Base-by-base conservation (phyloP, 2,113 vertebrate genomes). In the Cinclus cinclus region DNA sequence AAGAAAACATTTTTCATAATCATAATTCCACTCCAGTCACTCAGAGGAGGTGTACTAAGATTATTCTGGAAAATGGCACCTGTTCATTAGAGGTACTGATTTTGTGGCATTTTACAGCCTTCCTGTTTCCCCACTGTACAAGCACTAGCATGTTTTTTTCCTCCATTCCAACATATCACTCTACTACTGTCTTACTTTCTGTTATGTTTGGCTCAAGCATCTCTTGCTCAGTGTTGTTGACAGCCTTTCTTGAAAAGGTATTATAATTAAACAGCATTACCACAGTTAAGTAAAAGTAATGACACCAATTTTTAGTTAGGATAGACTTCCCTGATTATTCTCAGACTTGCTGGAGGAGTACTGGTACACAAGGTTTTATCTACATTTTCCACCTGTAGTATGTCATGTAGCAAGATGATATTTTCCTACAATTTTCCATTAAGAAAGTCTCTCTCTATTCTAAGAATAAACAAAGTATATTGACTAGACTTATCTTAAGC, bases 151-250 rank as follows among this genome's bases (percentile, higher is more conserved):
- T 1, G 5, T 11, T 69, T 89, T 73, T 16, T 2, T 7, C 13
- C 10, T 35, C 15, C 16, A 9, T 78, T 70, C 42, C 22, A 35
- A 35, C 1, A 0, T 42, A 25, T 46, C 1, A 1, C 9, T 60
- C 37, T 55, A 11, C 37, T 55, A 11, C 19, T 70, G 8, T 25
- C 33, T 15, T 42, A 23, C 30, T 42, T 53, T 78, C 28, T 64
- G 9, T 10, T 67, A 15, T 37, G 25, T 24, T 37, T 62, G 11
- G 10, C 33, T 67, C 47, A 71, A 59, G 6, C 15, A 41, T 18
- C 39, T 82, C 58, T 31, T 73, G 7, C 18, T 41, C 27, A n/a
- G 7, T 39, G 39, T 25, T 70, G 59, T 1, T 68, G 46, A 56
- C 6, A 27, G 14, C 21, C 19, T 78, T 89, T 74, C 39, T 65